A percentile compares a stretch with the other conserved stretches of the same genome.
Conservation (phyloP, 2,113 vertebrate species). For the Cyprinodon variegatus region DNA sequence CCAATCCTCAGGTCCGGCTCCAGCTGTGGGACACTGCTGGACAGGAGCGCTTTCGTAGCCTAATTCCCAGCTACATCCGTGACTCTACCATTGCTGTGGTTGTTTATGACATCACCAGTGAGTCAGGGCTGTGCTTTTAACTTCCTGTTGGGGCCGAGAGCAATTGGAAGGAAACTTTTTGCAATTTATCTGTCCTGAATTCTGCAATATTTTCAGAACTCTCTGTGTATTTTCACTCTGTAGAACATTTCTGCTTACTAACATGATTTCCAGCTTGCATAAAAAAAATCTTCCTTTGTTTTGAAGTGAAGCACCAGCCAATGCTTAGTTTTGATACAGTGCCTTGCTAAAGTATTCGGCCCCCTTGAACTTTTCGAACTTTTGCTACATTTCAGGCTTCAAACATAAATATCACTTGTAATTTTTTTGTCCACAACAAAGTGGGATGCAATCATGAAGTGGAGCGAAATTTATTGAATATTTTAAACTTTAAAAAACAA, state of each 20-base stretch:
- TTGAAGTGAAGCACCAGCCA: constrained; percentile 14
- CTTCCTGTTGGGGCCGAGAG: constrained; percentile 44
- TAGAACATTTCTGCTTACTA: constrained; percentile 48
- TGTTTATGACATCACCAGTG: constrained; percentile 89
- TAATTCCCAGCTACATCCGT: constrained; percentile 88
- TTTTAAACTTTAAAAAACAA: no score
- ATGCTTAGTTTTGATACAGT: constrained; percentile 1
- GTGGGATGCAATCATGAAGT: no score
- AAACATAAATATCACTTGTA: no score
- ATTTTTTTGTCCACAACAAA: no score
- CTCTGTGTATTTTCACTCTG: not conserved
- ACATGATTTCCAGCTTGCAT: constrained; percentile 38
- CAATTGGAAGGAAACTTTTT: constrained; percentile 25
- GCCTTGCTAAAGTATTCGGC: no score
- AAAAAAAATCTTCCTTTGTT: constrained; percentile 3
- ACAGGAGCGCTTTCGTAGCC: constrained; percentile 87
- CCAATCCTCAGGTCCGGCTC: constrained; percentile 82
- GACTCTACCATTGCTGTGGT: constrained; percentile 88
- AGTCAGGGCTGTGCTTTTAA: constrained; percentile 76
- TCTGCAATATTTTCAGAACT: constrained; percentile 2
- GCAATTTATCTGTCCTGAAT: not conserved
- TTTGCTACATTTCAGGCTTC: no score
- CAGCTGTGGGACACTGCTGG: constrained; percentile 87
- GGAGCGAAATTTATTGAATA: no score
- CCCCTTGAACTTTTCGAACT: no score